Evolutionary conservation across 1,140 invertebrate genomes (phyloP).

Genomic region (Drosophila mojavensis): DNA sequence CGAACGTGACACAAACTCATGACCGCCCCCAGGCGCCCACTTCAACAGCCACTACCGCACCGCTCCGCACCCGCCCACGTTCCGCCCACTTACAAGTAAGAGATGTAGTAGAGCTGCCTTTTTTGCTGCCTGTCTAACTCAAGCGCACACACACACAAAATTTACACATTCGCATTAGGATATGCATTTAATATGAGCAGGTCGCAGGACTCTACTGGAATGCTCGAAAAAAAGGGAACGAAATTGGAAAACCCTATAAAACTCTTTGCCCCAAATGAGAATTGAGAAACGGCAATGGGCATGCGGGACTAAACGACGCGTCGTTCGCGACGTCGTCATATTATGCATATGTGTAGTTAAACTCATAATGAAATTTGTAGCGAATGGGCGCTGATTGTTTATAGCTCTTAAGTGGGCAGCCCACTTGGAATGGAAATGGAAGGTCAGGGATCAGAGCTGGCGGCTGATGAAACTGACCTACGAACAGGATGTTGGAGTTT

Average conservation of each 20-base stretch:
- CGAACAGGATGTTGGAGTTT: background rate
- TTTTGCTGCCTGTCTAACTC: slow-evolving; percentile 27
- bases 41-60: slow-evolving; percentile 3
- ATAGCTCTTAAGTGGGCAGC: slow-evolving; percentile 57
- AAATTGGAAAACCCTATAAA: slow-evolving; percentile 74
- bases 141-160: slow-evolving; percentile 44
- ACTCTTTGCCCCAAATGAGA: slow-evolving; percentile 64
- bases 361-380: slow-evolving; percentile 69
- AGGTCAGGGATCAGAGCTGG: slow-evolving; percentile 17
- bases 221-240: slow-evolving; percentile 19
- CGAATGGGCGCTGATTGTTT: slow-evolving; percentile 63
- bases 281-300: slow-evolving; percentile 43
- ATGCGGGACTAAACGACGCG: slow-evolving; percentile 33
- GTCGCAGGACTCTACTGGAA: slow-evolving; percentile 5
- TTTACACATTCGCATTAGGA: slow-evolving; percentile 80
- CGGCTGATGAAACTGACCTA: slow-evolving; percentile 4
- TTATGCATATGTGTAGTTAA: slow-evolving; percentile 50
- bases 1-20: slow-evolving; percentile 81
- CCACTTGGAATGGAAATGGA: slow-evolving; percentile 14
- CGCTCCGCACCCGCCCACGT: no score
- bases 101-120: slow-evolving; percentile 25
- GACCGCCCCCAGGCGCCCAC: slow-evolving; percentile 50
- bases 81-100: slow-evolving; percentile 2
- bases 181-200: slow-evolving; percentile 77
- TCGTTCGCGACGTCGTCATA: slow-evolving; percentile 28